Conservation (phyloP, 2,888 invertebrate species). For the Ectobius pallidus region DNA sequence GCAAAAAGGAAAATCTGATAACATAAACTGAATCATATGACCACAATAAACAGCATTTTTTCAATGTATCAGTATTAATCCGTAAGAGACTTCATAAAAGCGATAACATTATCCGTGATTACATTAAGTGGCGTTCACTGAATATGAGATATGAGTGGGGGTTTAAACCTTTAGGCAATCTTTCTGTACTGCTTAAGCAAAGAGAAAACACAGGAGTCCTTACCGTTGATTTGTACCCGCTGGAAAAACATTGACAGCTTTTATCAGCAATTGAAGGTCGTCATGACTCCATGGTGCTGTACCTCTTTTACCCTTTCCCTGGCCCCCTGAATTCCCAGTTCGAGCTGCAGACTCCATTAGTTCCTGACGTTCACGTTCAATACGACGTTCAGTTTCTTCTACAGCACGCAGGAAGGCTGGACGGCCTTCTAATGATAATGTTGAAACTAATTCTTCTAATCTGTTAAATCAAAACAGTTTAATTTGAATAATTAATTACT, state of each 20-base stretch:
- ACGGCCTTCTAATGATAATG: slow-evolving; percentile 60
- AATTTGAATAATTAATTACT: no score
- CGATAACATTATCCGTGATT: no score
- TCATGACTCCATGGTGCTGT: slow-evolving; percentile 80
- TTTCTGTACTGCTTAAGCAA: no score
- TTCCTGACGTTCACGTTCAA: slow-evolving; percentile 77
- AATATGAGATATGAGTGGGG: no score
- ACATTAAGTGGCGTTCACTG: no score
- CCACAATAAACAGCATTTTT: no score
- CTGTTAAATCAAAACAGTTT: slow-evolving; percentile 46
- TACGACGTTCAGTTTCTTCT: slow-evolving; percentile 72
- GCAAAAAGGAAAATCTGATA: no score
- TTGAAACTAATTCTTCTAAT: slow-evolving; percentile 50
- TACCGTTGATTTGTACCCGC: slow-evolving; percentile 91
- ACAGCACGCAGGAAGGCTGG: slow-evolving; percentile 71
- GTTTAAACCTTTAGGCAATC: no score
- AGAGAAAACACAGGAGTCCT: no score
- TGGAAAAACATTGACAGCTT: slow-evolving; percentile 97
- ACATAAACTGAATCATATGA: no score
- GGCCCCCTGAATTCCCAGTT: not conserved
- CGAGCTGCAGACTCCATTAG: slow-evolving; percentile 46
- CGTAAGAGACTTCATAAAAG: no score
- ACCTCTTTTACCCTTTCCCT: slow-evolving; percentile 47
- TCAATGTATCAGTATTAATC: no score
- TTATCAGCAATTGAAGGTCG: slow-evolving; percentile 88